These are phyloP conservation scores for Drosophila niveifrons DNA, from an alignment of 2,888 invertebrate genomes.

Conservation along the genomic window DNA sequence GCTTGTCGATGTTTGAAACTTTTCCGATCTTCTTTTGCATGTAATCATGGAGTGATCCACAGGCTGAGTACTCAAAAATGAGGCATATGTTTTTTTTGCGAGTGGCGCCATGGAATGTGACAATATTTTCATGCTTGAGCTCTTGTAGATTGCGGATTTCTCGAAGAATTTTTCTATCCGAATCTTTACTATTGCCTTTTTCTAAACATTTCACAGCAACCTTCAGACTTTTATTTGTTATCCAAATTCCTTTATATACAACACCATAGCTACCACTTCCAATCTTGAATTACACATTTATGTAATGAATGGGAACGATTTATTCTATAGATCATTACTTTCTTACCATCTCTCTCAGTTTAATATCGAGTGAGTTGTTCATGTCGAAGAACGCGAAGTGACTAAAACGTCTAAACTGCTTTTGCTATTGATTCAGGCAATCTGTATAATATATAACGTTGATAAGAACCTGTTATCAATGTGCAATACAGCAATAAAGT, in stretches of 20 bases:
- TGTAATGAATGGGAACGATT: too few species aligned
- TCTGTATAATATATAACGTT: too few species aligned
- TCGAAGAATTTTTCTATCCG: neutral
- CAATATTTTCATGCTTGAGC: constrained; percentile 13
- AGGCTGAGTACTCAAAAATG: neutral
- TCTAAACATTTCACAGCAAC: neutral
- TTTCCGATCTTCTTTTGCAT: neutral
- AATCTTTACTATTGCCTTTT: neutral
- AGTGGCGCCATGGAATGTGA: neutral
- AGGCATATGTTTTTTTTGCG: neutral
- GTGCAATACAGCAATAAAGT: too few species aligned
- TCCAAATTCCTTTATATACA: neutral
- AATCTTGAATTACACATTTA: too few species aligned
- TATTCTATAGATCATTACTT: too few species aligned
- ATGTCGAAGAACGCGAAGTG: too few species aligned
- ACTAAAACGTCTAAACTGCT: too few species aligned
- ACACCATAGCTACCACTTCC: neutral
- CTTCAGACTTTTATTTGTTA: neutral
- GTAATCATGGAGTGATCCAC: constrained; percentile 7
- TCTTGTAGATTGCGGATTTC: neutral
- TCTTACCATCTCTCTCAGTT: too few species aligned
- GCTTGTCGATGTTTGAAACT: neutral
- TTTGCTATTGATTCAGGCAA: too few species aligned
- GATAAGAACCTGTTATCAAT: too few species aligned
- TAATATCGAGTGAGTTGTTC: too few species aligned